phyloP scores from a whole-genome alignment of 2,113 vertebrate species.

The Callipepla californica region DNA sequence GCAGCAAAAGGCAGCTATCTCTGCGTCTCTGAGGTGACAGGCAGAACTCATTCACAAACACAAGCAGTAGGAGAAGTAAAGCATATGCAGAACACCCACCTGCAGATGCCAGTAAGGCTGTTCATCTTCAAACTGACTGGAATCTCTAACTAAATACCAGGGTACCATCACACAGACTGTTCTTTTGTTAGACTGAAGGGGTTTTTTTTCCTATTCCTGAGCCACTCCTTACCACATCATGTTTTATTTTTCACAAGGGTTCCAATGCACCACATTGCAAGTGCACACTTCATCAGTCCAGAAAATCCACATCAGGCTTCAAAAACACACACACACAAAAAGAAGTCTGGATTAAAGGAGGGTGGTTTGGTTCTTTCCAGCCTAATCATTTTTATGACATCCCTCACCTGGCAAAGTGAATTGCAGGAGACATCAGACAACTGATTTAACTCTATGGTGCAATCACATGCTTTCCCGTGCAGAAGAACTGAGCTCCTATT shows the following conservation, averaged over 20 bases:
- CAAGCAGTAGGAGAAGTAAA: slow-evolving; percentile 47
- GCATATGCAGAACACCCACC: slow-evolving; percentile 61
- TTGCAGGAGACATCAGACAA: background rate
- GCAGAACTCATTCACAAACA: slow-evolving; percentile 24
- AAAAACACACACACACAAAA: background rate
- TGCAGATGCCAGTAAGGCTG: slow-evolving; percentile 62
- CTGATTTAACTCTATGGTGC: background rate
- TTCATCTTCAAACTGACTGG: slow-evolving; percentile 56
- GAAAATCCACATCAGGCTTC: slow-evolving; percentile 20
- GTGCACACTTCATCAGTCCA: slow-evolving; percentile 11
- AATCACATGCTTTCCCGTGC: background rate
- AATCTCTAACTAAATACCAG: slow-evolving; percentile 58
- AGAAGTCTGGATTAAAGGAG: background rate
- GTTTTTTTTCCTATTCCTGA: slow-evolving; percentile 61
- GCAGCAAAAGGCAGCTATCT: slow-evolving; percentile 42
- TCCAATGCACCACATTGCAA: slow-evolving; percentile 19
- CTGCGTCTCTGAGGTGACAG: slow-evolving; percentile 37
- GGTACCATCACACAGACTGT: slow-evolving; percentile 52
- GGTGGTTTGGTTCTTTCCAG: background rate
- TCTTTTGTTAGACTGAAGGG: slow-evolving; percentile 51
- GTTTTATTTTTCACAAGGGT: slow-evolving; percentile 62
- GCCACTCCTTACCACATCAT: slow-evolving; percentile 41
- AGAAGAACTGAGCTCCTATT: background rate
- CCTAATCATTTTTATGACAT: slow-evolving; percentile 1
- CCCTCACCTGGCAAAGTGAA: background rate